Percentiles rank a stretch among this genome's conserved stretches.
Evolutionary conservation across 2,888 invertebrate genomes (phyloP).

Genomic region (Sminthurinus aureus): DNA sequence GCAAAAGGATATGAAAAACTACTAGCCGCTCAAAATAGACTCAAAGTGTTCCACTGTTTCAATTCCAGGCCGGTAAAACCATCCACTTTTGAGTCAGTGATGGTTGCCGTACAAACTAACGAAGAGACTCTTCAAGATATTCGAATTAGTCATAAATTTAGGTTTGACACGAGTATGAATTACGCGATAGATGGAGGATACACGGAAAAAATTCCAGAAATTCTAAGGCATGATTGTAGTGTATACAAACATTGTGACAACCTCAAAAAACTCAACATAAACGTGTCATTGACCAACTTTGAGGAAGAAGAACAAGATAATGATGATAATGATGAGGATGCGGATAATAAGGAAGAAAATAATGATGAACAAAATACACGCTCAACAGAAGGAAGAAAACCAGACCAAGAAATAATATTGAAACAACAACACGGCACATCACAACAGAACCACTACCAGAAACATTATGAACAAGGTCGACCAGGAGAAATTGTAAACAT

Average conservation of each 20-base stretch:
- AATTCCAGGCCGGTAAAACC: background rate
- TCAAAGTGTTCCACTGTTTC: background rate
- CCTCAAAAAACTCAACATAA: background rate
- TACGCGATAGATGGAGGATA: background rate
- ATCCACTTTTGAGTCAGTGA: background rate
- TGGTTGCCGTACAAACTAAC: background rate
- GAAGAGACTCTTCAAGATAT: background rate
- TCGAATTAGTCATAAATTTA: background rate
- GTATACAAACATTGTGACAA: background rate
- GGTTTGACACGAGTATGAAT: background rate
- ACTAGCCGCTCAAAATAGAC: background rate
- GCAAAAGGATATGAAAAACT: background rate
- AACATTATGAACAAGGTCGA: too few relatives aligned
- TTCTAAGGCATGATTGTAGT: background rate
- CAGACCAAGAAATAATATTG: too few relatives aligned
- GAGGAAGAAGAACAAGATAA: background rate
- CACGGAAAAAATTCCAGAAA: background rate
- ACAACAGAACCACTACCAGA: too few relatives aligned
- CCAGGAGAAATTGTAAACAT: background rate
- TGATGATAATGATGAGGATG: background rate
- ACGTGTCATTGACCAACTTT: background rate
- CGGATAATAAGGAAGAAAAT: too few relatives aligned
- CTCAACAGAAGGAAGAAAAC: background rate
- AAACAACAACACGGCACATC: too few relatives aligned
- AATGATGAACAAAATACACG: too few relatives aligned